Conservation (phyloP, 1,140 invertebrate genomes). For the Drosophila repleta region DNA sequence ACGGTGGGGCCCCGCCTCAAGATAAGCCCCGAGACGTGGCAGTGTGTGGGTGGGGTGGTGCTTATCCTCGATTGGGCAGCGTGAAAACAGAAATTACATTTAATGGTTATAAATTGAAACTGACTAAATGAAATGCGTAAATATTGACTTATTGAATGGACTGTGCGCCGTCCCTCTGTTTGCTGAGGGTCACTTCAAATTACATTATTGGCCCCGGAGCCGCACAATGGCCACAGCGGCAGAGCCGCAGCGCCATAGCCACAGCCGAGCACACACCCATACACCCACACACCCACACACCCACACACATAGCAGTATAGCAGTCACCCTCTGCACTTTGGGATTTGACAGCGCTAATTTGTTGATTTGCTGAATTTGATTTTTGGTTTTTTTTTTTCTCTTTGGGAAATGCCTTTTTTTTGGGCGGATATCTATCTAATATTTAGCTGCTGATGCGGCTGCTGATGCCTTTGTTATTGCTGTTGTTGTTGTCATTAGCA, state of each 20-base stretch:
- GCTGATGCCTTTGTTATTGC: conserved; percentile 28
- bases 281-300: conserved; percentile 5
- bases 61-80: conserved; percentile 34
- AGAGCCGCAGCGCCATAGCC: conserved; percentile 3
- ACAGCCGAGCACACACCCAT: neutral
- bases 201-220: conserved; percentile 34
- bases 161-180: conserved; percentile 36
- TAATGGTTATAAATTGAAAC: conserved; percentile 81
- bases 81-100: conserved; percentile 67
- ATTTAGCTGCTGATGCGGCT: conserved; percentile 1
- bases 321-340: conserved; percentile 9
- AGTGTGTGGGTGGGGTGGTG: neutral
- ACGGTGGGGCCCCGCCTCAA: neutral
- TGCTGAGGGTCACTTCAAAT: conserved; percentile 47
- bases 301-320: conserved; percentile 1
- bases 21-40: neutral
- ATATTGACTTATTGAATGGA: conserved; percentile 79
- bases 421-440: conserved; percentile 11
- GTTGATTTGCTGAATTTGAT: conserved; percentile 78
- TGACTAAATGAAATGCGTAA: conserved; percentile 81
- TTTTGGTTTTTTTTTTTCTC: conserved; percentile 34
- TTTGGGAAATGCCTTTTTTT: neutral
- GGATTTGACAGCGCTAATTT: conserved; percentile 76
- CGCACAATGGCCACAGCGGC: conserved; percentile 28
- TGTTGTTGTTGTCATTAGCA: conserved; percentile 63